Evolutionary conservation across 2,113 vertebrate genomes (phyloP).

Genomic region (Poecilia latipinna): DNA sequence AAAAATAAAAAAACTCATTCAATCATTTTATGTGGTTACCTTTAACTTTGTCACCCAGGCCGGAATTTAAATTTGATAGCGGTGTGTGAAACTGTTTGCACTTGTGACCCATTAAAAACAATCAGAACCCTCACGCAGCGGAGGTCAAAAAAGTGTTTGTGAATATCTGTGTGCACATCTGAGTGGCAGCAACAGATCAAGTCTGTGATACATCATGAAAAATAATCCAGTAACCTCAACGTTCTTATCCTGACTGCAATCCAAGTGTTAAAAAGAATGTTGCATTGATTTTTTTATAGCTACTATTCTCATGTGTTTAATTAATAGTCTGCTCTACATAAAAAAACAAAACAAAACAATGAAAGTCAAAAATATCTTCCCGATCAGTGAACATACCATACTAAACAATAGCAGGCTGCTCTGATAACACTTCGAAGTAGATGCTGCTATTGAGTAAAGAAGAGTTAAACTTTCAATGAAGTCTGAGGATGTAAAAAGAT

Average conservation of each 20-base stretch:
- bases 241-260: neutral
- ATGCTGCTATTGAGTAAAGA: neutral
- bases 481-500: neutral
- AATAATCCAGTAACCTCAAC: neutral
- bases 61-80: slow-evolving; percentile 36
- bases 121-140: slow-evolving; percentile 1
- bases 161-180: neutral
- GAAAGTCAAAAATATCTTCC: neutral
- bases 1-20: neutral
- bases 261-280: neutral
- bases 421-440: neutral
- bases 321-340: neutral
- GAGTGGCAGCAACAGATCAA: neutral
- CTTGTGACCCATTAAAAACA: neutral
- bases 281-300: neutral
- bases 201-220: neutral
- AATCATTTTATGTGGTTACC: slow-evolving; percentile 21
- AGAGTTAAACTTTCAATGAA: neutral
- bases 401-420: neutral
- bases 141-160: neutral
- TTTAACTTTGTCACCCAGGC: slow-evolving; percentile 30
- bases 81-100: neutral
- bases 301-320: neutral
- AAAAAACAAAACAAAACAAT: neutral
- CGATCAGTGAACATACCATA: neutral